Evolutionary conservation across 1,140 invertebrate species (phyloP).

Genomic region (Pantala flavescens): DNA sequence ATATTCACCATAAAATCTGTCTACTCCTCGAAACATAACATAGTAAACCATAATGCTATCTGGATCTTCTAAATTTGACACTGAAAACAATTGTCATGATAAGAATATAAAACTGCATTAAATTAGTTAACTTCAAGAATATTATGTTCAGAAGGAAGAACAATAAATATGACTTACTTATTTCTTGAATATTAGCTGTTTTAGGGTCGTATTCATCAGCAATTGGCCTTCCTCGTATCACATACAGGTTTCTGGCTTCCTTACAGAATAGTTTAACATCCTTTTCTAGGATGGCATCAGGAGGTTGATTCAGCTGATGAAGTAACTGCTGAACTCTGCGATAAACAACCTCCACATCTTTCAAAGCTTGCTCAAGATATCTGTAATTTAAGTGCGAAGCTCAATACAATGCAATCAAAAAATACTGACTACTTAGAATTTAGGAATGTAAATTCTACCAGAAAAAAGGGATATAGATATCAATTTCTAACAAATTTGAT

Average conservation of each 20-base stretch:
- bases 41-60: conserved; percentile 85
- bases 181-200: conserved; percentile 41
- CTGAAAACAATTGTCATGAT: too few species aligned
- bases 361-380: conserved; percentile 70
- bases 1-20: conserved; percentile 79
- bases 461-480: too few species aligned
- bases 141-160: background rate
- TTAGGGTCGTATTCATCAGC: conserved; percentile 43
- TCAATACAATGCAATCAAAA: too few species aligned
- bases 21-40: conserved; percentile 78
- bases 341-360: conserved; percentile 72
- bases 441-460: too few species aligned
- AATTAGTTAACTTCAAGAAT: conserved; percentile 10
- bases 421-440: too few species aligned
- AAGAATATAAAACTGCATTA: conserved; percentile 17
- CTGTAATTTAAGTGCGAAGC: conserved; percentile 31
- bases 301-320: conserved; percentile 58
- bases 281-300: conserved; percentile 59
- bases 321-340: conserved; percentile 69
- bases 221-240: conserved; percentile 64
- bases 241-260: conserved; percentile 65
- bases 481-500: too few species aligned
- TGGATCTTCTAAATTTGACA: conserved; percentile 56
- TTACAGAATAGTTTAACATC: conserved; percentile 77
- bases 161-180: conserved; percentile 35